Conservation (phyloP, 1,140 invertebrate species). For the Pentalonia nigronervosa region DNA sequence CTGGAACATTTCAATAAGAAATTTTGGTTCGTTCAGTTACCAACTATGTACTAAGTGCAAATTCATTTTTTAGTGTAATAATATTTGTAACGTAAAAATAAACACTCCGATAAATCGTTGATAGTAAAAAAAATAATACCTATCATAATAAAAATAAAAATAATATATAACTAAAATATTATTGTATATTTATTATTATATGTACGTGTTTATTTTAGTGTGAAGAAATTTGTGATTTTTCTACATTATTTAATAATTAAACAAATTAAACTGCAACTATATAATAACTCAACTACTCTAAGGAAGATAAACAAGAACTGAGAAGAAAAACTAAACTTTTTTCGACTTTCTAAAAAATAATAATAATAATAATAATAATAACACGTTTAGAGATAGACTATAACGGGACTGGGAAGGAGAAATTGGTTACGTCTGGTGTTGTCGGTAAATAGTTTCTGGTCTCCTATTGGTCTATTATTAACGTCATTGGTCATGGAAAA, state of each 20-base stretch:
- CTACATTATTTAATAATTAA: neutral
- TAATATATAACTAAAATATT: neutral
- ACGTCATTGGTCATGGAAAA: slow-evolving; percentile 39
- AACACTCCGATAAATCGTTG: neutral
- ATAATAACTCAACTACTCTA: slow-evolving; percentile 28
- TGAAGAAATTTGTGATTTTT: neutral
- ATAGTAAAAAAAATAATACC: neutral
- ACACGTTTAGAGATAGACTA: slow-evolving; percentile 3
- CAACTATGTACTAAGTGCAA: neutral
- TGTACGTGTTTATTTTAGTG: neutral
- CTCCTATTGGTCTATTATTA: neutral
- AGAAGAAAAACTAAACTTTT: slow-evolving; percentile 34
- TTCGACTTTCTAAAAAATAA: slow-evolving; percentile 52
- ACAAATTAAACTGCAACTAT: neutral
- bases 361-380: neutral
- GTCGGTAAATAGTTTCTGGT: neutral
- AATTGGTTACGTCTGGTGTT: slow-evolving; percentile 35
- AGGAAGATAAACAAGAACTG: slow-evolving; percentile 31
- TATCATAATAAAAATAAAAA: neutral
- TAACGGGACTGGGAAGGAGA: slow-evolving; percentile 45
- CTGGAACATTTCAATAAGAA: neutral
- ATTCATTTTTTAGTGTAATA: neutral
- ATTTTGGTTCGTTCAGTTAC: neutral
- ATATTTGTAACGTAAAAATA: slow-evolving; percentile 19
- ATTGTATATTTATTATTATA: neutral